Evolutionary conservation across 2,113 vertebrate species (phyloP), one percentile per base, ranked within the genome.

Genomic region (Gracilinanus agilis): DNA sequence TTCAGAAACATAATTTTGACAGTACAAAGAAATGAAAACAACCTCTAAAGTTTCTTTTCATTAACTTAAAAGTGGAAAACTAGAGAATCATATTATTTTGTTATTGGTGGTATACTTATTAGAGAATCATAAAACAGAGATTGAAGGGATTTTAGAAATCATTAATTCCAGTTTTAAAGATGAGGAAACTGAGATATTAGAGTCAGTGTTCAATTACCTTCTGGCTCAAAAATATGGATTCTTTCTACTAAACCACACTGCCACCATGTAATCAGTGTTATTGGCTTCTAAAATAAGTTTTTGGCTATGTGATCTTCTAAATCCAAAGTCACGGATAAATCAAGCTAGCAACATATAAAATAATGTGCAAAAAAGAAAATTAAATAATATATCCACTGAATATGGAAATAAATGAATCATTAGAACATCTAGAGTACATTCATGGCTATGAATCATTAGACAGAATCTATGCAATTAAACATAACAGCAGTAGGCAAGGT

Each of bases 1-100:
- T 88, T 7, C 54, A 94, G 94, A 93, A 93, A 21, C 61, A 34
- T 53, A 27, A 53, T 89, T 75, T 2, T 54, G 58, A 94, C 58
- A 49, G 24, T 54, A 44, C 7, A 67, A 54, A 24, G 25, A 88
- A 5, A 53, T 88, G 54, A 90, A 91, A 88, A 89, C 8, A 44
- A 7, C 58, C 25, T 88, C 9, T 34, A 90, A 1, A 49, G 24
- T 27, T 58, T 91, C 34, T 54, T 19, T 40, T 53, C 7, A 90
- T 44, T 8, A 91, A 93, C 16, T 83, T 40, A 83, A 23, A 40
- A 83, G n/a, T n/a, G 21, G 1, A 13, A 75, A 40, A 40, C n/a
- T 40, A 83, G n/a, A 83, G 67, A 83, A 40, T 83, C 34, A 83
- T 83, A 23, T 2, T 40, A 21, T 83, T 40, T 40, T 83, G 3